Base-by-base conservation (phyloP, 92 coral and sea anemone species). In the Isaurus tuberculatus region DNA sequence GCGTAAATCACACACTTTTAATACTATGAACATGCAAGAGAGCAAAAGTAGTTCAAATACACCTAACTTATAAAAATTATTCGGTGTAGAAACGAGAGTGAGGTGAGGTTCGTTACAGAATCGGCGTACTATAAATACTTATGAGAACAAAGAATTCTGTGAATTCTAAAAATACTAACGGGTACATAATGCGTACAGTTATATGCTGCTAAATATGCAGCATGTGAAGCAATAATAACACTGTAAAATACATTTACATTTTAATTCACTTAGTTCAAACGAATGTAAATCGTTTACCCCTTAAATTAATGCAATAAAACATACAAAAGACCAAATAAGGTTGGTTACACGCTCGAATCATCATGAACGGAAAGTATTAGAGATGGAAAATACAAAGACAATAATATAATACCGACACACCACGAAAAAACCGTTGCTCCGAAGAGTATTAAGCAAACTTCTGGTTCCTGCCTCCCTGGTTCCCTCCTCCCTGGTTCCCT, bases 331-430 rank as follows among this genome's bases (percentile, higher is more conserved):
- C n/a, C 17, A 51, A 51, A 51, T 51, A 51, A 51, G 61, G 61
- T 51, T 51, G 61, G 61, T 51, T 51, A 51, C 61, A 51, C 8
- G 61, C 61, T 51, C 61, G 61, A 51, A 51, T 17, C 61, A 51
- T 51, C 61, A 51, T 3, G 61, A 51, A 1, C 8, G 15, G 61
- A 51, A 15, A 51, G 17, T 8, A 51, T 51, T 51, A 51, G n/a
- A 17, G 14, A n/a, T 13, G 61, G 14, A 51, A 1, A 14, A 51
- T 15, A 51, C 19, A 51, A 51, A n/a, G 15, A 51, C 61, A 51
- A 51, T 14, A 51, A 51, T 51, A 1, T 51, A 51, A 51, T 51
- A 51, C 61, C 10, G 61, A 51, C 61, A 36, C 42, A 36, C 14
- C 61, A 2, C 61, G 61, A 53, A 53, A 53, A 51, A 53, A 53